Base-by-base conservation (phyloP, 2,797 vertebrate species). In the Bovichtus variegatus region DNA sequence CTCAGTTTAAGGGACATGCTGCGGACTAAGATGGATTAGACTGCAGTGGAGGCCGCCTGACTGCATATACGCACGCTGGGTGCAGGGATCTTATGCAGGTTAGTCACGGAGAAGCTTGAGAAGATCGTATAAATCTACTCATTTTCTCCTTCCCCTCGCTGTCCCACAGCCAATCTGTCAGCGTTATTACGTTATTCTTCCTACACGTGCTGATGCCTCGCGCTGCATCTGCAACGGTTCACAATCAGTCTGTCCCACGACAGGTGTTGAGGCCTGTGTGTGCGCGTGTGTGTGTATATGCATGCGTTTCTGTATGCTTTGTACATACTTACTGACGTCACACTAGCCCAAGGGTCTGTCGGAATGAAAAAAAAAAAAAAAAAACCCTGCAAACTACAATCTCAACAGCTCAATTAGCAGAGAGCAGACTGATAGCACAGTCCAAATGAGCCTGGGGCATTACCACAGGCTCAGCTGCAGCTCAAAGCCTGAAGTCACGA, bases 351-450 rank as follows among this genome's bases (percentile, higher is more conserved):
- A 21, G 67, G 61, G 46, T 71, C 44, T 60, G 74, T 73, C 72
- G 49, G 79, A 73, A 62, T 44, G 71, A 81, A n/a, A n/a, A n/a
- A n/a, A n/a, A n/a, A n/a, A n/a, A n/a, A n/a, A n/a, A n/a, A n/a
- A 71, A 57, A 25, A 12, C 18, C 55, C 53, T 25, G 63, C 72
- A 87, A 77, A 81, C 76, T 54, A 60, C 57, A 12, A 73, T 74
- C 66, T 57, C 70, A 80, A 80, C 62, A 67, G 74, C 83, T 90
- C 74, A 87, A 84, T 88, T 90, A 91, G 78, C 51, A 70, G 57
- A n/a, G 68, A 63, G 53, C 79, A 53, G 65, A 9, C 60, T 70
- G 76, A 71, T 71, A 43, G 62, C 8, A 1, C 23, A 0, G 55
- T 71, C 71, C 80, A 77, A 79, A 82, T 68, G 50, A 87, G 82